Conservation (phyloP, 2,888 invertebrate species). For the Sphaerophoria rueppellii region DNA sequence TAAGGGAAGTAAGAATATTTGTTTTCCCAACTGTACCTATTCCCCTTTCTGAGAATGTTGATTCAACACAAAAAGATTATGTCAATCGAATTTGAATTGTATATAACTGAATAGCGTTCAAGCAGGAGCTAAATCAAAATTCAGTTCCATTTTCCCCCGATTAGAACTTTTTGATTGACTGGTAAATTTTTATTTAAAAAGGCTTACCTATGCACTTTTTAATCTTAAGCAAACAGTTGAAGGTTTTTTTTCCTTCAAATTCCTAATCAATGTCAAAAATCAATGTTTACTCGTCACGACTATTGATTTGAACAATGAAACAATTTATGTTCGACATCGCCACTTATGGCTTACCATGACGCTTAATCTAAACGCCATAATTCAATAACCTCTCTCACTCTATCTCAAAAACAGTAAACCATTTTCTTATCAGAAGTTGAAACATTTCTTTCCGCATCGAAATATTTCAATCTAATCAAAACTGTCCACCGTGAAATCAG, state of each 20-base stretch:
- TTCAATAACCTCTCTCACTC: conserved; percentile 37
- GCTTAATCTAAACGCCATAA: conserved; percentile 70
- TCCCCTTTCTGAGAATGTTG: neutral
- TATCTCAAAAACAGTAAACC: conserved; percentile 6
- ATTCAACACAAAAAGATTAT: conserved; percentile 3
- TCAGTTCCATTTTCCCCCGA: neutral
- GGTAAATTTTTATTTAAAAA: too few relatives aligned
- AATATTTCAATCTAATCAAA: conserved; percentile 67
- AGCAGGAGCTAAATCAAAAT: neutral
- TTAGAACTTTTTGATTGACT: neutral
- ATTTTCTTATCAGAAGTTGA: conserved; percentile 47
- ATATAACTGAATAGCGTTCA: too few relatives aligned
- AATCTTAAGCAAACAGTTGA: too few relatives aligned
- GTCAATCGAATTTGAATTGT: conserved; percentile 5
- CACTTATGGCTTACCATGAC: conserved; percentile 47
- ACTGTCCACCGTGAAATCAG: conserved; percentile 53
- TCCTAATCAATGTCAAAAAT: conserved; percentile 35
- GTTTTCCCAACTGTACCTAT: too few relatives aligned
- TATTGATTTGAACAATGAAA: conserved; percentile 59
- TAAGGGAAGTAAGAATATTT: too few relatives aligned
- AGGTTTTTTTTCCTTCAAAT: too few relatives aligned
- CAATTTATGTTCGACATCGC: conserved; percentile 68
- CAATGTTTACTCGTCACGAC: conserved; percentile 53
- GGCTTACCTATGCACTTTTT: too few relatives aligned
- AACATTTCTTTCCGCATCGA: conserved; percentile 38